Percentiles rank a stretch among this genome's conserved stretches.
These are phyloP conservation scores for Euleptes europaea DNA, from an alignment of 2,113 vertebrate species.

Conservation along the genomic window DNA sequence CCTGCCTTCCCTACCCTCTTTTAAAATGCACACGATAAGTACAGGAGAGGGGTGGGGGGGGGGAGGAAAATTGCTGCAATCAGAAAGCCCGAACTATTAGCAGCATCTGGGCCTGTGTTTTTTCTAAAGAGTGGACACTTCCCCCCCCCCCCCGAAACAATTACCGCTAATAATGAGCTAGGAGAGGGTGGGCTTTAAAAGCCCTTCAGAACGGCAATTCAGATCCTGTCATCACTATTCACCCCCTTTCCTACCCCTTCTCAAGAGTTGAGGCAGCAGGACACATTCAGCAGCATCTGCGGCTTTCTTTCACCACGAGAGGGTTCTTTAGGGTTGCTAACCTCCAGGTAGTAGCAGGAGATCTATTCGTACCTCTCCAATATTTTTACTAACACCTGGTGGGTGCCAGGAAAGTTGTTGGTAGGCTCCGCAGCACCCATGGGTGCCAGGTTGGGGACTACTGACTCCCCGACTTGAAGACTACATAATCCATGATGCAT, in stretches of 20 bases:
- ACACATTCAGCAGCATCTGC: neutral
- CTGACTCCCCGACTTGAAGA: neutral
- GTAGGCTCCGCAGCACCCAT: too few relatives aligned
- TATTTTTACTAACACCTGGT: too few relatives aligned
- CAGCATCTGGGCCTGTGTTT: constrained; percentile 74
- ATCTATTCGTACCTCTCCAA: too few relatives aligned
- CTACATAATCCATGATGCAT: neutral
- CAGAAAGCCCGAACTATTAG: constrained; percentile 69
- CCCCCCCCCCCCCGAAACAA: constrained; percentile 61
- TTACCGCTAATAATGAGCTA: constrained; percentile 76
- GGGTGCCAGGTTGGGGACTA: too few relatives aligned
- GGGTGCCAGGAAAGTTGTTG: too few relatives aligned
- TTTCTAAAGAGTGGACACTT: constrained; percentile 76
- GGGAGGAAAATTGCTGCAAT: constrained; percentile 76
- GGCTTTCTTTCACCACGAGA: neutral
- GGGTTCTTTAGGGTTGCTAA: too few relatives aligned
- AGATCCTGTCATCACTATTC: constrained; percentile 53
- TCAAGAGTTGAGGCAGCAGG: constrained; percentile 21
- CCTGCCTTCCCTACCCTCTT: constrained; percentile 17
- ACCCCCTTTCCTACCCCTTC: neutral
- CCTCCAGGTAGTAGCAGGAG: too few relatives aligned
- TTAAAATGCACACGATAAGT: constrained; percentile 69
- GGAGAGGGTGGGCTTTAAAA: constrained; percentile 63
- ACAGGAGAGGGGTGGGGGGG: constrained; percentile 18
- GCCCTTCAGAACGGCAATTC: constrained; percentile 65